Evolutionary conservation across 1,140 invertebrate genomes (phyloP), one percentile per base, ranked within the genome.

Genomic region (Acyrthosiphon pisum): DNA sequence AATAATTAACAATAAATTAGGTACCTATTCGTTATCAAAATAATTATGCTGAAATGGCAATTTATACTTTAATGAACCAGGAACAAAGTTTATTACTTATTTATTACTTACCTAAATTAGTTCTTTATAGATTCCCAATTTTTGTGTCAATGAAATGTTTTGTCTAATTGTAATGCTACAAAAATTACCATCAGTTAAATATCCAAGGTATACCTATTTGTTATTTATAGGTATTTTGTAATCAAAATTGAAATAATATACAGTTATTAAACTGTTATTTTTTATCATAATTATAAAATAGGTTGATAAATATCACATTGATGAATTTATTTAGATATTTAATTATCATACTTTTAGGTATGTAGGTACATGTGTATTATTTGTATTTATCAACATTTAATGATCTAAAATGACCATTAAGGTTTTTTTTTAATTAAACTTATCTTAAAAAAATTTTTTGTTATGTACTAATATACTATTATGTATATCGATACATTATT

Each of bases 281-380:
- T n/a, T 68, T n/a, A 68, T n/a, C 60, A 68, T 76, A 76, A 76
- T 76, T n/a, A 76, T 76, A n/a, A 76, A 76, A 76, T 76, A 76
- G 14, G n/a, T 68, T 68, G 30, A 68, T 68, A n/a, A 68, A 68
- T 68, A n/a, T 14, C n/a, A 18, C 60, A n/a, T 76, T 76, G 30
- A 76, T 76, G 30, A 35, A 14, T 76, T 6, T n/a, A 76, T 76
- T 18, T 76, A 76, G 60, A n/a, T 76, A 76, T 76, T 76, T 76
- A 76, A 76, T 76, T 76, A 76, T 76, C 60, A 76, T 76, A 7
- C 11, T 48, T 6, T 60, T 30, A 50, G 48, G 48, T 50, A 50
- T 14, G 11, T 4, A n/a, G 4, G 11, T n/a, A 76, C n/a, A 35
- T 18, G 14, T 20, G 4, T 68, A n/a, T 35, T n/a, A n/a, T n/a